Percentiles rank a stretch among this genome's conserved stretches.
phyloP scores from a whole-genome alignment of 2,113 vertebrate species.

The Natator depressus region DNA sequence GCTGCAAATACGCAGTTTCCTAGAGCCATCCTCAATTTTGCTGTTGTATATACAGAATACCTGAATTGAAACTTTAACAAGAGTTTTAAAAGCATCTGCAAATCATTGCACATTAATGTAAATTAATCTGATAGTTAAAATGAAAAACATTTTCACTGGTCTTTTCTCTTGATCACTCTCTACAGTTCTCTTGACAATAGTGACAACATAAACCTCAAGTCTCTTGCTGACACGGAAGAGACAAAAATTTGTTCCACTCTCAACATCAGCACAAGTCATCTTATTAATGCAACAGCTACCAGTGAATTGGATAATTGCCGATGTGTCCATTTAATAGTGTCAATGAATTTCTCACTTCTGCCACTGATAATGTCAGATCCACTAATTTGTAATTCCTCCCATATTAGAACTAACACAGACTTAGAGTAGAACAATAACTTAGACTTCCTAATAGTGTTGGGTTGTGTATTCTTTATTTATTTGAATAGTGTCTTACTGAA shows the following conservation, averaged over 20 bases:
- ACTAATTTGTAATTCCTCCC: neutral
- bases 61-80: neutral
- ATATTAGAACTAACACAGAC: neutral
- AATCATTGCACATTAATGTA: neutral
- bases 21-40: neutral
- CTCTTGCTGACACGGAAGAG: neutral
- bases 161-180: neutral
- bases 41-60: neutral
- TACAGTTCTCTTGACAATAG: neutral
- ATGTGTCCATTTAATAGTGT: neutral
- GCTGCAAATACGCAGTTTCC: neutral
- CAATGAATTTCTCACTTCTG: neutral
- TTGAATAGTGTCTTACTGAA: neutral
- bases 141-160: neutral
- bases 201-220: slow-evolving; percentile 15
- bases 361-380: neutral
- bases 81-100: slow-evolving; percentile 33
- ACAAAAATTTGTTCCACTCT: neutral
- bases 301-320: neutral
- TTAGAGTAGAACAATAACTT: slow-evolving; percentile 18
- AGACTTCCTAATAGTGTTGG: neutral
- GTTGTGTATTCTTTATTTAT: neutral
- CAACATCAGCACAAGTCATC: neutral
- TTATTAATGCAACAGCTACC: neutral
- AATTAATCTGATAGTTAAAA: neutral